These are phyloP conservation scores for Oegoconia quadripuncta DNA, from an alignment of 2,888 invertebrate genomes.

Conservation along the genomic window DNA sequence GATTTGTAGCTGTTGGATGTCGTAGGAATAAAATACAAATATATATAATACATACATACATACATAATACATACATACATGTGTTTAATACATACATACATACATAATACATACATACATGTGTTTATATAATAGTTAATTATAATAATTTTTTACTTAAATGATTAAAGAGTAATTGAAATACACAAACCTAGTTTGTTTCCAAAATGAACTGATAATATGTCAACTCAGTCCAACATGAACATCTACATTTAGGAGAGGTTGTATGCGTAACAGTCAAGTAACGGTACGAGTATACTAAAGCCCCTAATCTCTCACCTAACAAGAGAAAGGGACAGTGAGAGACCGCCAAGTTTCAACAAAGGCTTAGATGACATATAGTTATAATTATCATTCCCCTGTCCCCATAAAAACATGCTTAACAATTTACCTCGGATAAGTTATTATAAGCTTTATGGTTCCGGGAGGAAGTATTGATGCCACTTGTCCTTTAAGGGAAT, in stretches of 20 bases:
- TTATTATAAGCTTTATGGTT: background rate
- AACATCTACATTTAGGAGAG: background rate
- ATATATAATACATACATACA: too few species aligned
- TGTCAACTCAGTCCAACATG: too few species aligned
- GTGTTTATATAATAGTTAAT: too few species aligned
- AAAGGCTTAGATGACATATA: constrained; percentile 28
- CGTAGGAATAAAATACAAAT: too few species aligned
- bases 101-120: too few species aligned
- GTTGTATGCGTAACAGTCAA: constrained; percentile 1
- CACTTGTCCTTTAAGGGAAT: background rate
- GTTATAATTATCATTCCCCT: constrained; percentile 25
- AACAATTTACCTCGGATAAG: constrained; percentile 6
- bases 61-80: too few species aligned
- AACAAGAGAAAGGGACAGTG: constrained; percentile 12
- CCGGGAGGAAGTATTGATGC: background rate
- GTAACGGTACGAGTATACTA: constrained; percentile 20
- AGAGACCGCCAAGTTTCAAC: constrained; percentile 26
- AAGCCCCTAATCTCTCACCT: constrained; percentile 17
- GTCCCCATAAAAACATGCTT: constrained; percentile 14
- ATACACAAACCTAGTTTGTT: too few species aligned
- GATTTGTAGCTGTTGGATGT: too few species aligned
- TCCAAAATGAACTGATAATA: too few species aligned
- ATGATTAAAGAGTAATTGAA: too few species aligned
- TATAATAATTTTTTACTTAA: too few species aligned
- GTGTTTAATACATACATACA: too few species aligned